Conservation (phyloP, 2,888 invertebrate genomes). For the Ellobium chinense region DNA sequence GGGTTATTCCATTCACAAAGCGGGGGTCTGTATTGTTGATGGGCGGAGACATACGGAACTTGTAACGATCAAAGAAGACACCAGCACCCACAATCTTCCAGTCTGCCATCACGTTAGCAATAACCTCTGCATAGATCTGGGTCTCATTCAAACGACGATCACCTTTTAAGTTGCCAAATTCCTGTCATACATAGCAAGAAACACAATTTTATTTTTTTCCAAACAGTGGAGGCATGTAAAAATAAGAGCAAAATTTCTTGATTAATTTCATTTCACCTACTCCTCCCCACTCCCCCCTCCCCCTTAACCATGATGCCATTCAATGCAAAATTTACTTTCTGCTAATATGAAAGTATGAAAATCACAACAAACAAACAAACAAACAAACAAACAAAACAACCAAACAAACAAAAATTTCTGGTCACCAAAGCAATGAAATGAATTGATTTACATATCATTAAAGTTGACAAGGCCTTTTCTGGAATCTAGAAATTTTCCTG, state of each 20-base stretch:
- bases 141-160: conserved; percentile 82
- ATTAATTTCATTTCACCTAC: neutral
- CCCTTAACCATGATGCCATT: neutral
- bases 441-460: too few relatives aligned
- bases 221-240: neutral
- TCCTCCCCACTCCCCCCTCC: neutral
- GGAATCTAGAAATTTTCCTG: too few relatives aligned
- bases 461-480: too few relatives aligned
- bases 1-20: conserved; percentile 68
- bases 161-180: conserved; percentile 77
- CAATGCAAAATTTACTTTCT: neutral
- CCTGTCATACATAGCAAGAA: conserved; percentile 40
- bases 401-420: too few relatives aligned
- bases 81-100: conserved; percentile 94
- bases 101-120: conserved; percentile 93
- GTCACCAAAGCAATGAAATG: too few relatives aligned
- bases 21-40: conserved; percentile 69
- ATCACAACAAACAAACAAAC: neutral
- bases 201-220: neutral
- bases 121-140: conserved; percentile 97
- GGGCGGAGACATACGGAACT: conserved; percentile 86
- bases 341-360: neutral
- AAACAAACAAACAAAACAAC: too few relatives aligned
- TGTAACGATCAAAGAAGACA: conserved; percentile 93
- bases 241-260: neutral